These are phyloP conservation scores for Tortrix viridana DNA, from an alignment of 2,888 invertebrate species.

Conservation along the genomic window DNA sequence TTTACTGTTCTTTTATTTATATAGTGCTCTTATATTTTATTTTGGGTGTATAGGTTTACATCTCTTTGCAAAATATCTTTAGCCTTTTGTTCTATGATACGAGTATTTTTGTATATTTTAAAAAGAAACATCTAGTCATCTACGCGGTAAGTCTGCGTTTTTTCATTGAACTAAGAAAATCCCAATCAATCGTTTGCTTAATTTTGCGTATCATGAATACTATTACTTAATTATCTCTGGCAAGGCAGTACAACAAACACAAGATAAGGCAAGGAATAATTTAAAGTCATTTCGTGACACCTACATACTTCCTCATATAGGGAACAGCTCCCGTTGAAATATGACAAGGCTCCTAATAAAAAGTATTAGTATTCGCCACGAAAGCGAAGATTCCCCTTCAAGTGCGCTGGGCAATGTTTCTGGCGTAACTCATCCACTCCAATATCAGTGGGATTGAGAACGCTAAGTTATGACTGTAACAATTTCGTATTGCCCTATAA, in stretches of 20 bases:
- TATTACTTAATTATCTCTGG: neutral
- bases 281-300: slow-evolving; percentile 28
- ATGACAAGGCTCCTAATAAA: slow-evolving; percentile 56
- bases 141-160: neutral
- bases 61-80: slow-evolving; percentile 2
- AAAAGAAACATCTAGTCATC: too few species aligned
- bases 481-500: slow-evolving; percentile 81
- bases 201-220: neutral
- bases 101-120: neutral
- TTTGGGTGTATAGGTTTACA: slow-evolving; percentile 14
- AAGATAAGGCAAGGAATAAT: slow-evolving; percentile 9
- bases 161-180: neutral
- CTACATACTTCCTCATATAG: slow-evolving; percentile 31
- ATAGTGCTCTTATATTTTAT: slow-evolving; percentile 36
- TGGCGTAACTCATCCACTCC: slow-evolving; percentile 75
- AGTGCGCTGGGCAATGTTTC: slow-evolving; percentile 64
- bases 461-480: slow-evolving; percentile 78
- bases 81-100: neutral
- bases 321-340: slow-evolving; percentile 46
- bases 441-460: slow-evolving; percentile 76
- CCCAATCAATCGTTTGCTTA: neutral
- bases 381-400: slow-evolving; percentile 50
- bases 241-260: neutral
- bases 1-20: slow-evolving; percentile 64
- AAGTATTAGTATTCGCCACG: slow-evolving; percentile 64